Evolutionary conservation across 1,140 invertebrate species (phyloP).

Genomic region (Teleopsis dalmanni): DNA sequence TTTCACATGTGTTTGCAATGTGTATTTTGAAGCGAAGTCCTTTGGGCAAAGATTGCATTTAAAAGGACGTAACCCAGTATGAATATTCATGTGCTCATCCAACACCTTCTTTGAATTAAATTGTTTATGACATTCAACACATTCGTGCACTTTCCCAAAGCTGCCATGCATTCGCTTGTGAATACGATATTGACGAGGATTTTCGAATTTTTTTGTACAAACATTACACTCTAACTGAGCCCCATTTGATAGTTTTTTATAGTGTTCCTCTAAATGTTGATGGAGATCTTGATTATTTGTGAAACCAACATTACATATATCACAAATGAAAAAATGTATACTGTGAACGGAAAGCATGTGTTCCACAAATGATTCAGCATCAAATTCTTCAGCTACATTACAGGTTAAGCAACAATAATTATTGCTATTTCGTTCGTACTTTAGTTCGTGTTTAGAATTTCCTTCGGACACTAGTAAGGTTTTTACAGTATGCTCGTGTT

Average conservation of each 20-base stretch:
- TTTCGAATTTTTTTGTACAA: constrained; percentile 57
- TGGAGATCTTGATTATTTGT: constrained; percentile 55
- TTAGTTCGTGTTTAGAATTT: too few relatives aligned
- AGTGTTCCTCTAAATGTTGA: constrained; percentile 58
- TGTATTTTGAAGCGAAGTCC: constrained; percentile 70
- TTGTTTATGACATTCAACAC: constrained; percentile 56
- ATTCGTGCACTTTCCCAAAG: constrained; percentile 56
- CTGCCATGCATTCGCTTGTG: constrained; percentile 57
- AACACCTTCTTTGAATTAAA: constrained; percentile 60
- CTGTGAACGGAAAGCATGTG: constrained; percentile 57
- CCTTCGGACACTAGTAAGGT: too few relatives aligned
- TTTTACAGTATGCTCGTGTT: too few relatives aligned
- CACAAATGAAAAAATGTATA: constrained; percentile 60
- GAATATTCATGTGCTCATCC: constrained; percentile 63
- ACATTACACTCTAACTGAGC: constrained; percentile 59
- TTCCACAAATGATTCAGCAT: constrained; percentile 51
- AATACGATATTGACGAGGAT: constrained; percentile 54
- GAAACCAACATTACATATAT: constrained; percentile 60
- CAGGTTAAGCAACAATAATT: too few relatives aligned
- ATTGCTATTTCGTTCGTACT: too few relatives aligned
- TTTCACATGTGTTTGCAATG: constrained; percentile 65
- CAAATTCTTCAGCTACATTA: too few relatives aligned
- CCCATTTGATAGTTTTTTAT: constrained; percentile 48
- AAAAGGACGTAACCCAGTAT: constrained; percentile 61
- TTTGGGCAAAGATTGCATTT: constrained; percentile 59